phyloP scores from a whole-genome alignment of 2,888 invertebrate species.

The Opisthograptis luteolata region DNA sequence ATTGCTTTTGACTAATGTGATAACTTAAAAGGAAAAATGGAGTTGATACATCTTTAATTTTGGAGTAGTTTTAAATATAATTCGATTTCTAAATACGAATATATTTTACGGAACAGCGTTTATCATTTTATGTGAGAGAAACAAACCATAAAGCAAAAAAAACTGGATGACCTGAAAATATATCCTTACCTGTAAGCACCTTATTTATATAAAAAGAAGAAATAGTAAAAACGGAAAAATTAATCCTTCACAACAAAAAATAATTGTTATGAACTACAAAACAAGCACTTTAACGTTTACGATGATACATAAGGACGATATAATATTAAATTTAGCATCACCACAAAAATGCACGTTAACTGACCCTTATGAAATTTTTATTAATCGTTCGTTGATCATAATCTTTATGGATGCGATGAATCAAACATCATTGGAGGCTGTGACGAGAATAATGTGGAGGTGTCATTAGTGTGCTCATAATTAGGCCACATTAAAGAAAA shows the following conservation, averaged over 20 bases:
- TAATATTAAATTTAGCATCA: constrained; percentile 39
- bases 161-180: no score
- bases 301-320: constrained; percentile 32
- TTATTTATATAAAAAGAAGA: no score
- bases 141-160: no score
- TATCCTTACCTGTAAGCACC: no score
- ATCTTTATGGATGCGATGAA: constrained; percentile 20
- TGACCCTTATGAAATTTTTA: constrained; percentile 37
- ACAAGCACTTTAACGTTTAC: constrained; percentile 50
- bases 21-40: neutral
- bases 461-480: neutral
- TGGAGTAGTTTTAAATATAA: no score
- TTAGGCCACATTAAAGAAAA: no score
- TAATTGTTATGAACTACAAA: constrained; percentile 54
- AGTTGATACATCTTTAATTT: neutral
- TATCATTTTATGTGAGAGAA: no score
- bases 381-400: constrained; percentile 35
- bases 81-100: no score
- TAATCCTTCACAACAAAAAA: constrained; percentile 52
- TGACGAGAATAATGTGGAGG: constrained; percentile 1
- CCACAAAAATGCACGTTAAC: constrained; percentile 37
- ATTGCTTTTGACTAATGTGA: constrained; percentile 1
- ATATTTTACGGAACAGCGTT: no score
- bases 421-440: constrained; percentile 6
- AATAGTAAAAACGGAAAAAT: neutral